These are phyloP conservation scores for Melitaea cinxia DNA, from an alignment of 1,140 invertebrate genomes.

Conservation along the genomic window DNA sequence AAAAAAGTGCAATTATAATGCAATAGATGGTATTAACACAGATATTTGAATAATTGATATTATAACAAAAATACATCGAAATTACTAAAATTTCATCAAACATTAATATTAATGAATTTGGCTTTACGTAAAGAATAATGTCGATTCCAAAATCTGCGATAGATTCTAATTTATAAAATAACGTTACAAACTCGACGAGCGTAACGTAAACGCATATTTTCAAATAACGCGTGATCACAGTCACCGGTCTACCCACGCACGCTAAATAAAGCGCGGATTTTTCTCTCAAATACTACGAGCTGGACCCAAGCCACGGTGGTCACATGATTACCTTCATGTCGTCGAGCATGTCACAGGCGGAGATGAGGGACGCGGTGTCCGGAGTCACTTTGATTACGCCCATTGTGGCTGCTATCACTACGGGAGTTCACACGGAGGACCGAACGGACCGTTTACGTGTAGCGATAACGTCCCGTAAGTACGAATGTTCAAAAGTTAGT, in stretches of 20 bases:
- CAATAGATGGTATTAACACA: too few relatives aligned
- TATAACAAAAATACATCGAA: too few relatives aligned
- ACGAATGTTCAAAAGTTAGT: constrained; percentile 30
- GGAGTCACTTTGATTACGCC: constrained; percentile 76
- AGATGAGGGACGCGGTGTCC: constrained; percentile 71
- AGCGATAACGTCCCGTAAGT: constrained; percentile 40
- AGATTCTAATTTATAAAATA: background rate
- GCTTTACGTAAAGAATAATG: constrained; percentile 16
- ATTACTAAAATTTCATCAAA: constrained; percentile 20
- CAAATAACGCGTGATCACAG: constrained; percentile 46
- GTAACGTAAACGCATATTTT: constrained; percentile 44
- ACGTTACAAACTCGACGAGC: background rate
- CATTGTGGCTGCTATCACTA: constrained; percentile 52
- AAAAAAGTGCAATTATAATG: too few relatives aligned
- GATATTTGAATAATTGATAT: too few relatives aligned
- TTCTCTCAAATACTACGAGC: constrained; percentile 47
- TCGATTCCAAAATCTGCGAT: constrained; percentile 18
- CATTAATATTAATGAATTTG: constrained; percentile 21
- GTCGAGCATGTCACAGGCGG: constrained; percentile 75
- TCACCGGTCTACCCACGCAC: constrained; percentile 45
- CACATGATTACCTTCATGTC: constrained; percentile 78
- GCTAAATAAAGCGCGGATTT: constrained; percentile 54
- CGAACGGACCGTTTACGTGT: constrained; percentile 65
- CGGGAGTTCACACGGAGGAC: constrained; percentile 56
- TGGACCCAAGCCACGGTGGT: constrained; percentile 57